Conservation (phyloP, 2,113 vertebrate genomes). For the Erythrolamprus reginae region DNA sequence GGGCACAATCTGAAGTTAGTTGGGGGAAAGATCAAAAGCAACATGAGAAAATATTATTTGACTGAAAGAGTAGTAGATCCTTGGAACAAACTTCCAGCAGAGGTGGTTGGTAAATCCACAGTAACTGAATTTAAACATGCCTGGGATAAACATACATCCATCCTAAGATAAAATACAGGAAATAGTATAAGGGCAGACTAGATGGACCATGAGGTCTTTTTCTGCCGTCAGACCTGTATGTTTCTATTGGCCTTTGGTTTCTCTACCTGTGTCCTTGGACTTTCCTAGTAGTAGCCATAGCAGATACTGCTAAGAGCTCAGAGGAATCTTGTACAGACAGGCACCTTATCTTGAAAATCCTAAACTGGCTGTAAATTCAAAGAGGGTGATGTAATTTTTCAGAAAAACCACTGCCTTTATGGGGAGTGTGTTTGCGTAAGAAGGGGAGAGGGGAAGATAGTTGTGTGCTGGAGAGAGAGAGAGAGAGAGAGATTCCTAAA, state of each 20-base stretch:
- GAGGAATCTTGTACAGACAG: background rate
- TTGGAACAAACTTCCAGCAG: too few relatives aligned
- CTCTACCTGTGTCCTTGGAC: background rate
- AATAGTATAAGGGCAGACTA: too few relatives aligned
- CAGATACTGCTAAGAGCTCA: background rate
- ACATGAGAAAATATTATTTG: too few relatives aligned
- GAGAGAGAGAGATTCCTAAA: background rate
- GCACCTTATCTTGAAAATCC: background rate
- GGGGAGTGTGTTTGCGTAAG: background rate
- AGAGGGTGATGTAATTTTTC: background rate
- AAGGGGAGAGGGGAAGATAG: background rate
- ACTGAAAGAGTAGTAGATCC: too few relatives aligned
- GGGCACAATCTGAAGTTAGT: too few relatives aligned
- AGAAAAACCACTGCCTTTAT: background rate
- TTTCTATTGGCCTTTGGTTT: background rate
- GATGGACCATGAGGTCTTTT: too few relatives aligned
- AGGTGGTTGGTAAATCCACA: too few relatives aligned
- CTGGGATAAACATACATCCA: too few relatives aligned
- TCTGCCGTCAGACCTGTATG: too few relatives aligned
- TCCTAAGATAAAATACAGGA: too few relatives aligned
- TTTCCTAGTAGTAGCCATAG: background rate
- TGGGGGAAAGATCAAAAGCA: too few relatives aligned
- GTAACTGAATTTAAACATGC: too few relatives aligned
- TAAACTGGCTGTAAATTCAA: background rate
- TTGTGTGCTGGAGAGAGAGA: background rate